Conservation (phyloP, 2,113 vertebrate species). For the Heptranchias perlo region DNA sequence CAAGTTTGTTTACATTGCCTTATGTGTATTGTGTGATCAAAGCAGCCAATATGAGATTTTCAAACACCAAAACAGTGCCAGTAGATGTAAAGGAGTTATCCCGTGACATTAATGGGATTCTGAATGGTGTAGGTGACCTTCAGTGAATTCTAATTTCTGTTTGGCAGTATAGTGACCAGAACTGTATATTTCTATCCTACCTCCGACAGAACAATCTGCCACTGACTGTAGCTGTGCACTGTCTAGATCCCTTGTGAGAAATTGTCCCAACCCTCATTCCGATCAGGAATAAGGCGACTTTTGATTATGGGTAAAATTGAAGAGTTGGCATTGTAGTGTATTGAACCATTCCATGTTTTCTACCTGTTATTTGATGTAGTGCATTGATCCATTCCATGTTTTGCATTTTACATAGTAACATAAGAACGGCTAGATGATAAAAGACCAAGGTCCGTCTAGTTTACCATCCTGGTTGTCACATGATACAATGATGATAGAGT, state of each 20-base stretch:
- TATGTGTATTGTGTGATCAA: not conserved
- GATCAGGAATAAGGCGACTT: not conserved
- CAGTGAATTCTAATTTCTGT: slow-evolving; percentile 12
- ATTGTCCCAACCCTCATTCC: not conserved
- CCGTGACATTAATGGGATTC: not conserved
- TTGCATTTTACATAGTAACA: not conserved
- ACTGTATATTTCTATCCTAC: not conserved
- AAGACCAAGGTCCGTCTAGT: not conserved
- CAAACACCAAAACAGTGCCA: not conserved
- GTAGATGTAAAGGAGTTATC: not conserved
- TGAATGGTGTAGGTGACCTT: not conserved
- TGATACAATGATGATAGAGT: not conserved
- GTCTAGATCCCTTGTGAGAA: not conserved
- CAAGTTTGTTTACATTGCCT: slow-evolving; percentile 8
- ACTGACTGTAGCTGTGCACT: not conserved
- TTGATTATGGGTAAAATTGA: not conserved
- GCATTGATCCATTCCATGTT: not conserved
- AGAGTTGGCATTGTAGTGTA: not conserved
- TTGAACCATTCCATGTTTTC: not conserved
- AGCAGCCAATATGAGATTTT: not conserved
- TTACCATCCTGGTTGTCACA: not conserved
- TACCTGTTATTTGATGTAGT: not conserved
- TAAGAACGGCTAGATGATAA: not conserved
- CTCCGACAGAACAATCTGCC: not conserved
- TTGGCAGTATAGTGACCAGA: not conserved